Base-by-base conservation (phyloP, 2,888 invertebrate genomes). In the Cantharis flavilabris region DNA sequence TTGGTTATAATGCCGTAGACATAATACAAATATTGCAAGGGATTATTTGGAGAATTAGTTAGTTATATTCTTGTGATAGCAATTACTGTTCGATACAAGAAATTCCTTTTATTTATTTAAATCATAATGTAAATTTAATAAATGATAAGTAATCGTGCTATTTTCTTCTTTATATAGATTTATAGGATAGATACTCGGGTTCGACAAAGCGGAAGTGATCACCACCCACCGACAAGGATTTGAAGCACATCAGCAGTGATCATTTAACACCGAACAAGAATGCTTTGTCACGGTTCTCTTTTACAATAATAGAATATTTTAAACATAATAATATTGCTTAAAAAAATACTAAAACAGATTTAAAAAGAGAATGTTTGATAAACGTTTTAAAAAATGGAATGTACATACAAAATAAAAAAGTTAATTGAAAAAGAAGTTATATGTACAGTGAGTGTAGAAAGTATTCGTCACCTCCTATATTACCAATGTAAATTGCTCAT, bases 111-210 rank as follows among this genome's bases (percentile, higher is more conserved):
- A 65, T 65, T 23, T 64, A 64, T 10, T 23, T n/a, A 70, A 10
- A 62, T 62, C 18, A 79, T 81, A 79, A 80, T 80, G 81, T 80
- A 81, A 83, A 84, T 85, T 85, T 85, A 85, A 84, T 85, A 84
- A 83, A 83, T 83, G 84, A 84, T 85, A 85, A 85, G 85, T 85
- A 84, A 84, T 84, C 85, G 85, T 85, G 84, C 85, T 83, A 82
- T 85, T 85, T 85, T 84, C 84, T 84, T 82, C 83, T 83, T 82
- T 81, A 83, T 83, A 85, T 84, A 85, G 84, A 85, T 85, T 85
- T 85, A 85, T 84, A 80, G 49, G n/a, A 49, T 49, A 83, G 83
- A 82, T 84, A 84, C 84, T 83, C 83, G 82, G 80, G 83, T 84
- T 84, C 85, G 84, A 84, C 84, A 83, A 83, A 82, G 82, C 83